Base-by-base conservation (phyloP, 2,113 vertebrate genomes). In the Pongo pygmaeus region DNA sequence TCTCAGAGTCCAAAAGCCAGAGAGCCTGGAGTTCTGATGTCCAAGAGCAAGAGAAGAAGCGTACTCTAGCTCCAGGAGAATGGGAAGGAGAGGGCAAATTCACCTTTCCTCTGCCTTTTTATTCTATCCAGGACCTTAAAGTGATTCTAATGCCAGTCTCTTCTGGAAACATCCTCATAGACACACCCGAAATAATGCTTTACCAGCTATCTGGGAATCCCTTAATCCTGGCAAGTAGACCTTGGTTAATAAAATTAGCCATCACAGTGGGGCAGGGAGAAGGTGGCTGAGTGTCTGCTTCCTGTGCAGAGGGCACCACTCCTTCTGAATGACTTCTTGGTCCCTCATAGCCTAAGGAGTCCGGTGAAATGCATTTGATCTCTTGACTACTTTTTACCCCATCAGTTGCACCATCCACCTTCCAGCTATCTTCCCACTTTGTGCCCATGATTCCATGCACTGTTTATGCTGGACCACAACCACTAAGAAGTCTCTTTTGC, bases 361-460 rank as follows among this genome's bases (percentile, higher is more conserved):
- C 35, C 38, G 25, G 50, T 1, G n/a, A 57, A 35, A 23, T 2
- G 8, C 6, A 50, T 16, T 0, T 17, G 32, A 14, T 0, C 64
- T 48, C 1, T 4, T 2, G 7, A 16, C 10, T 9, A 5, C 10
- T 74, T 74, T 14, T 72, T 25, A 22, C 43, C 11, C 8, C 32
- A 4, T 69, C 30, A 3, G 30, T 35, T 11, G 22, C 13, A 12
- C 23, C n/a, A 1, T 22, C 64, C 6, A 2, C 4, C 23, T 40
- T 17, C 22, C 23, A 13, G 6, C 43, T 23, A 1, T 11, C 46
- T 69, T 43, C 67, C 22, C 8, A 4, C 8, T 4, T 30, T 6
- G 13, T 8, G 3, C n/a, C 74, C 17, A 1, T 5, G 14, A 9
- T 14, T 16, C 55, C 10, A 0, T 0, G 9, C 6, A 0, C 3